Evolutionary conservation across 2,113 vertebrate genomes (phyloP).

Genomic region (Rhinopomastus cyanomelas): DNA sequence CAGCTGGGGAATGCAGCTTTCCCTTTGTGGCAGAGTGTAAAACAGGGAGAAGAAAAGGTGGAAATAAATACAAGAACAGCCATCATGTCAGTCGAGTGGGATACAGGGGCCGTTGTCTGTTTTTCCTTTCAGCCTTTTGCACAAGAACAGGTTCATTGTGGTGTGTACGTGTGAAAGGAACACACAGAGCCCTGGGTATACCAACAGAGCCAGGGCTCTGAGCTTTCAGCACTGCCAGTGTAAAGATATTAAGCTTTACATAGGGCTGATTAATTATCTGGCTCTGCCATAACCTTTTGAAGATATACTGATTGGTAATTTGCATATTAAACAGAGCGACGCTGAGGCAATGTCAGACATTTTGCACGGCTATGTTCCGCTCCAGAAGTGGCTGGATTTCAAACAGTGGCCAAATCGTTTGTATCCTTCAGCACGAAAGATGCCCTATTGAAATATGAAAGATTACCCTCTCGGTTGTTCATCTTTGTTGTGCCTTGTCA

Average conservation of each 20-base stretch:
- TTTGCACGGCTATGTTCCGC: not conserved
- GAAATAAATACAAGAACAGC: not conserved
- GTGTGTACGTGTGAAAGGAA: not conserved
- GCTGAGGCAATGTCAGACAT: not conserved
- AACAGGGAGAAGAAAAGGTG: not conserved
- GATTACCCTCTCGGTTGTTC: not conserved
- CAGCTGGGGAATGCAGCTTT: not conserved
- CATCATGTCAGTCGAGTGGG: not conserved
- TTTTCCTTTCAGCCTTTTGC: not conserved
- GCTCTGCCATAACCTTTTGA: slow-evolving; percentile 11
- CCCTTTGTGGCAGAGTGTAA: not conserved
- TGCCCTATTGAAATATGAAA: not conserved
- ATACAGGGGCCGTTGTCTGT: not conserved
- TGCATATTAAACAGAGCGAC: slow-evolving; percentile 28
- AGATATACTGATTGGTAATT: slow-evolving; percentile 17
- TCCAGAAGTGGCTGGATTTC: not conserved
- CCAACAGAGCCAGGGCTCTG: not conserved
- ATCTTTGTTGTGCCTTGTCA: not conserved
- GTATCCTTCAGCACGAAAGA: not conserved
- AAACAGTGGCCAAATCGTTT: not conserved
- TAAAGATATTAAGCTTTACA: not conserved
- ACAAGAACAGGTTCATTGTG: not conserved
- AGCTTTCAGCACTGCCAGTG: not conserved
- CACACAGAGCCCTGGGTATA: not conserved
- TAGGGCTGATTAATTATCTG: slow-evolving; percentile 1